phyloP scores from a whole-genome alignment of 2,113 vertebrate genomes.

The Centropristis striata region DNA sequence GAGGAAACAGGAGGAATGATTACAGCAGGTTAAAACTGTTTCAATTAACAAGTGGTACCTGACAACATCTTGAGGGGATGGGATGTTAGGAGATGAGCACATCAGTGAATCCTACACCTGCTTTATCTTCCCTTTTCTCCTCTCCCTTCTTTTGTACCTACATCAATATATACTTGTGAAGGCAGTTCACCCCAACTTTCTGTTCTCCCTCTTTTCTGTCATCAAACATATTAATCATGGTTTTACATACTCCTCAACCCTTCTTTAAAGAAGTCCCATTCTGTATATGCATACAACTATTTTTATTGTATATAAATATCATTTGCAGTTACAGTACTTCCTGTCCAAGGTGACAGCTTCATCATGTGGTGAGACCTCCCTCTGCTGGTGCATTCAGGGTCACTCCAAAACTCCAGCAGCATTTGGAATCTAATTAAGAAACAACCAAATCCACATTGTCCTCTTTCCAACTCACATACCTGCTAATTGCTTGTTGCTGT shows the following conservation, averaged over 20 bases:
- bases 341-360: neutral
- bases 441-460: neutral
- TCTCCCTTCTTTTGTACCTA: neutral
- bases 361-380: slow-evolving; percentile 18
- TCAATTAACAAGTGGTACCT: too few relatives aligned
- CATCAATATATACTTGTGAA: neutral
- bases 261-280: too few relatives aligned
- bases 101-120: too few relatives aligned
- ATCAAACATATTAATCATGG: too few relatives aligned
- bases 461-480: neutral
- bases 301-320: too few relatives aligned
- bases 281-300: too few relatives aligned
- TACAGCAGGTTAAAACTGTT: too few relatives aligned
- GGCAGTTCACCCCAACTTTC: neutral
- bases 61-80: too few relatives aligned
- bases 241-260: too few relatives aligned
- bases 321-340: neutral
- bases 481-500: neutral
- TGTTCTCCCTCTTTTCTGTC: too few relatives aligned
- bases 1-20: too few relatives aligned
- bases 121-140: neutral
- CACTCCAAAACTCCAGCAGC: neutral
- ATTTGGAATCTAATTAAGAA: neutral
- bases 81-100: too few relatives aligned
- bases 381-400: slow-evolving; percentile 7